Evolutionary conservation across 2,113 vertebrate species (phyloP).

Genomic region (Lepisosteus oculatus): DNA sequence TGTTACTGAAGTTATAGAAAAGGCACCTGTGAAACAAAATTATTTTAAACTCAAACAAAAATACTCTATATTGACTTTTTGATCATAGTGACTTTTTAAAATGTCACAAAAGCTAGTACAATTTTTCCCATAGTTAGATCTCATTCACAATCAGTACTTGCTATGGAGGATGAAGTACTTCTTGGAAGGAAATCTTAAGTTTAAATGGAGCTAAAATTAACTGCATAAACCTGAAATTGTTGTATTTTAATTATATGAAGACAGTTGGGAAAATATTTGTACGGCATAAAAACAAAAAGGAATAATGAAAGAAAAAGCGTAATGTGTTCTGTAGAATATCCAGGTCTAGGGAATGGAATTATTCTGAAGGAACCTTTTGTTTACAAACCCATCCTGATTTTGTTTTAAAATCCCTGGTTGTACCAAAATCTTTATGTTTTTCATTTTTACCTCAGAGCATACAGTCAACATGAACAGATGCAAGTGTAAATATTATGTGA

Average conservation of each 20-base stretch:
- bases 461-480: conserved; percentile 2
- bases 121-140: conserved; percentile 56
- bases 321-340: neutral
- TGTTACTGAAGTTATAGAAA: too few relatives aligned
- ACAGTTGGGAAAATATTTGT: neutral
- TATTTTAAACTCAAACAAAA: too few relatives aligned
- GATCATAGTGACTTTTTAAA: too few relatives aligned
- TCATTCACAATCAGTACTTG: conserved; percentile 58
- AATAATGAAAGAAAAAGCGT: neutral
- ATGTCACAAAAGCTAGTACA: conserved; percentile 28
- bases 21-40: too few relatives aligned
- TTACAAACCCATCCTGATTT: neutral
- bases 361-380: neutral
- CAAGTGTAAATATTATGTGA: neutral
- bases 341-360: neutral
- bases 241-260: too few relatives aligned
- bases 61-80: too few relatives aligned
- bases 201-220: conserved; percentile 47
- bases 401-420: neutral
- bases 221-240: conserved; percentile 27
- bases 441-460: conserved; percentile 1
- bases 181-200: conserved; percentile 43
- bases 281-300: neutral
- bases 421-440: neutral
- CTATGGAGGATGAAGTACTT: conserved; percentile 49